Percentiles rank a stretch among this genome's conserved stretches.
phyloP scores from a whole-genome alignment of 2,888 invertebrate species.

The Netelia inedita region DNA sequence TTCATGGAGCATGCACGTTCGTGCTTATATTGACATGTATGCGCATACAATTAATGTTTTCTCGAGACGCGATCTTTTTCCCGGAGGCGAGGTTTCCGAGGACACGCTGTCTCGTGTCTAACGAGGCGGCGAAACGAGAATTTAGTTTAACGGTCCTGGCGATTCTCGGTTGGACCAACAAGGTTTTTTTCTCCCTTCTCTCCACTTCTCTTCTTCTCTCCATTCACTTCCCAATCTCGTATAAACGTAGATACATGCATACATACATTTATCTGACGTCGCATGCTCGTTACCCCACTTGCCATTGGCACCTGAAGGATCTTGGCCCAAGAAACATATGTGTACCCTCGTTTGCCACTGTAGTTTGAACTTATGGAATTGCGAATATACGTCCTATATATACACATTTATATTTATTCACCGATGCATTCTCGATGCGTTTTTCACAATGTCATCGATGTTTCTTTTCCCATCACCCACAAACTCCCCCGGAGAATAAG shows the following conservation, averaged over 20 bases:
- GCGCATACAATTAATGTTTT: constrained; percentile 32
- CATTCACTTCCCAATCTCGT: constrained; percentile 73
- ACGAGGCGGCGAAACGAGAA: constrained; percentile 80
- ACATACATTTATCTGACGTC: constrained; percentile 37
- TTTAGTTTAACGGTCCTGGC: constrained; percentile 77
- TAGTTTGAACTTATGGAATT: constrained; percentile 26
- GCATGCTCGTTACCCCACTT: constrained; percentile 77
- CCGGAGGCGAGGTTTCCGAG: constrained; percentile 28
- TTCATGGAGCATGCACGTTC: no score
- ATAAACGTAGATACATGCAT: constrained; percentile 43
- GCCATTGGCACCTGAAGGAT: constrained; percentile 79
- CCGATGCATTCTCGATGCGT: constrained; percentile 35
- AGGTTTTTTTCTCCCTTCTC: constrained; percentile 72
- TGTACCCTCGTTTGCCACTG: constrained; percentile 54
- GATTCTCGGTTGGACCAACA: constrained; percentile 22
- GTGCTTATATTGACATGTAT: no score
- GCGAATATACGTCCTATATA: constrained; percentile 10
- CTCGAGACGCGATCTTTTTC: constrained; percentile 9
- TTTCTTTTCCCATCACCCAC: constrained; percentile 30
- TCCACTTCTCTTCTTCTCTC: constrained; percentile 58
- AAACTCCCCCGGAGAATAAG: constrained; percentile 37
- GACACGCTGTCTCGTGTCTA: constrained; percentile 71
- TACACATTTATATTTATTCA: not conserved
- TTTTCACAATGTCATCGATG: constrained; percentile 46
- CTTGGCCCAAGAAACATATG: constrained; percentile 48